Evolutionary conservation across 1,140 invertebrate species (phyloP).

Genomic region (Hycleus phaleratus): DNA sequence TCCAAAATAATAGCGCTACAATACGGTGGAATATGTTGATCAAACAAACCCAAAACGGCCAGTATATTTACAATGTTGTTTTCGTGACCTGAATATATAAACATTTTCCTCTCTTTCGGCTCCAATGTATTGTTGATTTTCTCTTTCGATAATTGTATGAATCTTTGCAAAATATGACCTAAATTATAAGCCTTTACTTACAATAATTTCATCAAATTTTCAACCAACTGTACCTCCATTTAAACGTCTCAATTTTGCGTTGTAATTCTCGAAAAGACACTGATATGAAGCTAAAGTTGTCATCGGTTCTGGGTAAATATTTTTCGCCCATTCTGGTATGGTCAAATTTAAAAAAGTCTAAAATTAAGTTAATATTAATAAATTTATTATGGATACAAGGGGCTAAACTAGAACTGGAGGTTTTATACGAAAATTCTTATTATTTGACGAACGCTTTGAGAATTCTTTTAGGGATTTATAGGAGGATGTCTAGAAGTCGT

Average conservation of each 20-base stretch:
- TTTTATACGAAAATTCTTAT: too few species aligned
- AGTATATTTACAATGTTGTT: constrained; percentile 61
- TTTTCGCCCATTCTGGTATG: constrained; percentile 31
- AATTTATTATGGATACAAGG: background rate
- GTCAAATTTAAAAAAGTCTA: constrained; percentile 27
- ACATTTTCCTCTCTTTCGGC: constrained; percentile 37
- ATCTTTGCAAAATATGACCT: constrained; percentile 2
- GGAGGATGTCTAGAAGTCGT: too few species aligned
- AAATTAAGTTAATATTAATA: background rate
- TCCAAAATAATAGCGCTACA: constrained; percentile 36
- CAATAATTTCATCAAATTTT: background rate
- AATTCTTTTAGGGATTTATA: too few species aligned
- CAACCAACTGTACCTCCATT: constrained; percentile 30
- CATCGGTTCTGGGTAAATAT: constrained; percentile 29
- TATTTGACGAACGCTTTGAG: too few species aligned
- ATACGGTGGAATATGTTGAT: constrained; percentile 40
- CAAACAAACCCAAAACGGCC: constrained; percentile 48
- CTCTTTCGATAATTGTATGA: too few species aligned
- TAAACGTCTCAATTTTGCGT: constrained; percentile 24
- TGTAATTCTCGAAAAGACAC: constrained; percentile 32
- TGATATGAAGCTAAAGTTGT: constrained; percentile 24
- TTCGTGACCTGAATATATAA: constrained; percentile 59
- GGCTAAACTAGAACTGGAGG: too few species aligned
- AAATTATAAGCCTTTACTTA: constrained; percentile 10
- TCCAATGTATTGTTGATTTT: too few species aligned